These are phyloP conservation scores for Pharmacophagus antenor DNA, from an alignment of 2,888 invertebrate genomes.

Conservation along the genomic window DNA sequence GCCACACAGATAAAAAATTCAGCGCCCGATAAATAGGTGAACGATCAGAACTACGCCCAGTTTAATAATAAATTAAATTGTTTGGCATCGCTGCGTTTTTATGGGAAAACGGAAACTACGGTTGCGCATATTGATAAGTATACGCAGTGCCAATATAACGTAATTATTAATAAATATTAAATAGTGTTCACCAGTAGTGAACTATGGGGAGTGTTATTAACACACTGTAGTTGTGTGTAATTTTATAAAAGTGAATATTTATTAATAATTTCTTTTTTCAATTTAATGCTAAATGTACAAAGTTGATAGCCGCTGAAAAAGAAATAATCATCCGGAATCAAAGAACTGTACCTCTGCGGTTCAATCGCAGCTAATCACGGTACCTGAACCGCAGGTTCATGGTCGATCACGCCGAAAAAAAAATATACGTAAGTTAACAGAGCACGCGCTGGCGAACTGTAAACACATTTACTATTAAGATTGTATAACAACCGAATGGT, in stretches of 20 bases:
- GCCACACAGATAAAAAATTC: constrained; percentile 29
- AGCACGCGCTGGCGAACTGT: background rate
- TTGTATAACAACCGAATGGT: too few relatives aligned
- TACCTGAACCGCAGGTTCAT: constrained; percentile 29
- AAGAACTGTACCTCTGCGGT: constrained; percentile 27
- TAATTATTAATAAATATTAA: background rate
- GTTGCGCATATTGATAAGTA: constrained; percentile 41
- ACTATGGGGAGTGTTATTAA: too few relatives aligned
- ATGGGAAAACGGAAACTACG: constrained; percentile 48
- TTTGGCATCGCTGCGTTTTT: constrained; percentile 40
- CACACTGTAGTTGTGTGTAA: too few relatives aligned
- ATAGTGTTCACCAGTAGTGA: too few relatives aligned
- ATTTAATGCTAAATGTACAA: background rate
- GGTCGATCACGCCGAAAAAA: constrained; percentile 35
- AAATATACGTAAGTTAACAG: constrained; percentile 1
- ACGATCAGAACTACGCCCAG: constrained; percentile 14
- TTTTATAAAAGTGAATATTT: too few relatives aligned
- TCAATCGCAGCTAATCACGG: constrained; percentile 21
- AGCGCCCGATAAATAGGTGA: constrained; percentile 32
- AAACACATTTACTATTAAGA: background rate
- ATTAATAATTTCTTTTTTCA: too few relatives aligned
- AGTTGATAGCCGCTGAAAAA: constrained; percentile 25
- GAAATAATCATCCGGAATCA: constrained; percentile 14
- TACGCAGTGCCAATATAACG: background rate
- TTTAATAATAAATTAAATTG: constrained; percentile 36